Evolutionary conservation across 2,797 vertebrate species (phyloP).

Genomic region (Acanthopagrus latus): DNA sequence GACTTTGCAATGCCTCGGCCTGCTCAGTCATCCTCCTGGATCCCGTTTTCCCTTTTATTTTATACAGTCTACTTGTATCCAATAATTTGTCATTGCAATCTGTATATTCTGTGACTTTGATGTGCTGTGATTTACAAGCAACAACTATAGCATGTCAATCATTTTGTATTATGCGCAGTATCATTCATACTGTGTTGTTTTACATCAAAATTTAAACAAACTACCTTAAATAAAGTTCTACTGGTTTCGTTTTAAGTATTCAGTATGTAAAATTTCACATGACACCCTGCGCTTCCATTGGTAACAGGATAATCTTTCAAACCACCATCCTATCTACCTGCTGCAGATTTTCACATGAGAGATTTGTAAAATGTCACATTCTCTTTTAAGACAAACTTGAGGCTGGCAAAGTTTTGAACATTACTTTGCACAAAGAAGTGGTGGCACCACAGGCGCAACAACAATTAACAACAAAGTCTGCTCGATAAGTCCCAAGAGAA

Average conservation of each 20-base stretch:
- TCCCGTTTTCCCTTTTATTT: no score
- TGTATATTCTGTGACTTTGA: no score
- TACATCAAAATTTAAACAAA: not conserved
- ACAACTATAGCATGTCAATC: no score
- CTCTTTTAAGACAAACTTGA: conserved; percentile 19
- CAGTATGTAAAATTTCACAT: not conserved
- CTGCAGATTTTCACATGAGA: conserved; percentile 12
- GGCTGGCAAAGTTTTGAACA: conserved; percentile 12
- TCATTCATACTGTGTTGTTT: not conserved
- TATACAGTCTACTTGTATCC: no score
- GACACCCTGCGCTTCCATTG: not conserved
- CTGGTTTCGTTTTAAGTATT: not conserved
- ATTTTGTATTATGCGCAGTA: no score
- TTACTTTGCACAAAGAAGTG: conserved; percentile 20
- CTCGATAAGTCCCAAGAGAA: conserved; percentile 31
- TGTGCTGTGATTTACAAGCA: not conserved
- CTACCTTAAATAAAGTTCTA: not conserved
- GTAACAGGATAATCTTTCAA: not conserved
- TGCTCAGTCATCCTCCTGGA: no score
- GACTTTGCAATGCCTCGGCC: no score
- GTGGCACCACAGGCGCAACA: conserved; percentile 32
- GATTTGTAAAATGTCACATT: not conserved
- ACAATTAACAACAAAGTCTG: conserved; percentile 51
- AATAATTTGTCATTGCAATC: no score
- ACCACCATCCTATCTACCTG: not conserved